Percentiles rank a stretch among this genome's conserved stretches.
Evolutionary conservation across 2,797 vertebrate species (phyloP).

Genomic region (Caiman crocodilus): DNA sequence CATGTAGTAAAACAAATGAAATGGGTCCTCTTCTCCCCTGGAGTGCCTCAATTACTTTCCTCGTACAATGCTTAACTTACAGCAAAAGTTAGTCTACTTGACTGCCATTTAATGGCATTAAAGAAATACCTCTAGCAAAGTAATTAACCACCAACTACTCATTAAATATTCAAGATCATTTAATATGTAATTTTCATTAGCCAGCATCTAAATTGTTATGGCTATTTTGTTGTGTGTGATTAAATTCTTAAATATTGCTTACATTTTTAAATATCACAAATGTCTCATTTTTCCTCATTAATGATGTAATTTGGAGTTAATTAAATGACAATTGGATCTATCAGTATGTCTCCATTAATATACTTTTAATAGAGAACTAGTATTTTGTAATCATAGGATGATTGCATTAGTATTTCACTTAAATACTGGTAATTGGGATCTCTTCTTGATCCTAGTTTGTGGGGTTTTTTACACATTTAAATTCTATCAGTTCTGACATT

Average conservation of each 20-base stretch:
- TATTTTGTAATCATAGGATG: conserved; percentile 9
- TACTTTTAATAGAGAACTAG: conserved; percentile 22
- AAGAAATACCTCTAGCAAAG: background rate
- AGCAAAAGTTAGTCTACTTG: background rate
- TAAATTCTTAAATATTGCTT: background rate
- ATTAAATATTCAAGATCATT: background rate
- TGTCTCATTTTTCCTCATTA: conserved; percentile 18
- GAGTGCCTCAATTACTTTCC: background rate
- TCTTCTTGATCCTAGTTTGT: conserved; percentile 9
- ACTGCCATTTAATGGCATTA: background rate
- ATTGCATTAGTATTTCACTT: background rate
- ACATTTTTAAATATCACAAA: background rate
- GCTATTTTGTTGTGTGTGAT: background rate
- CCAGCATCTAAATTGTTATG: background rate
- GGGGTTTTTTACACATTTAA: background rate
- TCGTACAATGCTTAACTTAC: background rate
- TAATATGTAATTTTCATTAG: background rate
- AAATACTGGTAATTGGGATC: background rate
- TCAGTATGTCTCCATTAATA: conserved; percentile 12
- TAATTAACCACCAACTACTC: background rate
- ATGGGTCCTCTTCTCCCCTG: background rate
- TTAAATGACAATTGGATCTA: background rate
- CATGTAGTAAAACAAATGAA: background rate
- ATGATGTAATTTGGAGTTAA: conserved; percentile 12
- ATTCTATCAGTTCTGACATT: no score